A percentile compares a stretch with the other conserved stretches of the same genome.
Evolutionary conservation across 1,140 invertebrate species (phyloP).

Genomic region (Patella vulgata): DNA sequence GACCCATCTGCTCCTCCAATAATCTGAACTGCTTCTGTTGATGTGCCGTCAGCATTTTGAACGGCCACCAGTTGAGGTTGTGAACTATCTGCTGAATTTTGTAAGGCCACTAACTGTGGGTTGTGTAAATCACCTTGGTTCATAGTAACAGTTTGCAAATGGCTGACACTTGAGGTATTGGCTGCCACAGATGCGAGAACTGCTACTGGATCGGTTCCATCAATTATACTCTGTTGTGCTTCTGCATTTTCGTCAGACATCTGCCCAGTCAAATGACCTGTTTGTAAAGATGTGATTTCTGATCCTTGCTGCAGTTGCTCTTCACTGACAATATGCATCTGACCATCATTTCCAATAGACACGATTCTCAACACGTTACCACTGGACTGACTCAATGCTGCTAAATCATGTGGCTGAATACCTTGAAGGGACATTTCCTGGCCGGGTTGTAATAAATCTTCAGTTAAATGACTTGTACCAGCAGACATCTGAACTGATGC

Average conservation of each 20-base stretch:
- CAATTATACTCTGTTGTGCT: constrained; percentile 13
- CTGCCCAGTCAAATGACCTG: background rate
- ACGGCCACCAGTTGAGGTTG: constrained; percentile 56
- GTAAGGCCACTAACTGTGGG: constrained; percentile 57
- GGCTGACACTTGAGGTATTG: constrained; percentile 33
- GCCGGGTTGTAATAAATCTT: background rate
- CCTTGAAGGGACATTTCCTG: no score
- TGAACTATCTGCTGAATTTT: constrained; percentile 39
- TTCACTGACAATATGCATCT: constrained; percentile 37
- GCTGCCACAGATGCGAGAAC: constrained; percentile 42
- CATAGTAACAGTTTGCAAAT: constrained; percentile 26
- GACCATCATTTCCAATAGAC: constrained; percentile 32
- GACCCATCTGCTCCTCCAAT: constrained; percentile 33
- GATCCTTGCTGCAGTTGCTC: constrained; percentile 14
- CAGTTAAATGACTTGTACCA: constrained; percentile 18
- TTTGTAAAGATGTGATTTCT: background rate
- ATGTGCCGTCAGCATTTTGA: constrained; percentile 21
- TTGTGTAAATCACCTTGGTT: constrained; percentile 8
- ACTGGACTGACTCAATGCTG: constrained; percentile 1
- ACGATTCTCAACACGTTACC: constrained; percentile 42
- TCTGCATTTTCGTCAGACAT: background rate
- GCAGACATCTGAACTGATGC: constrained; percentile 14
- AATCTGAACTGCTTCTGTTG: constrained; percentile 16
- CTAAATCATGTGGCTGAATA: background rate
- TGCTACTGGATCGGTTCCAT: constrained; percentile 35